Evolutionary conservation across 2,797 vertebrate genomes (phyloP).

Genomic region (Gymnocypris eckloni): DNA sequence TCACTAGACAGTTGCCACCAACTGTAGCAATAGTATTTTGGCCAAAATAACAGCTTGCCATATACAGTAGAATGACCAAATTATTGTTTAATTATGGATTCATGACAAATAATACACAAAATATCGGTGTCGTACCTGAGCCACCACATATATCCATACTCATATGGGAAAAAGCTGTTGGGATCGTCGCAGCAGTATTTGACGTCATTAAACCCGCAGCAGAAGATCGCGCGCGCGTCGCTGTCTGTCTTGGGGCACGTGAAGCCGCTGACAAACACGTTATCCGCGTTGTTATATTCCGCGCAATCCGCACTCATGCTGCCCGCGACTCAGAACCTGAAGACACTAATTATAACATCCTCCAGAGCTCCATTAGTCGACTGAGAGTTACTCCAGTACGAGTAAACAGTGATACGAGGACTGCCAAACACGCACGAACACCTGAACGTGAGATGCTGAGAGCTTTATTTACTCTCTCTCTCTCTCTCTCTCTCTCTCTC

Average conservation of each 20-base stretch:
- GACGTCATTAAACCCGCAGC: slow-evolving; percentile 91
- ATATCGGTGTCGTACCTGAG: slow-evolving; percentile 80
- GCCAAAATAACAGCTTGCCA: neutral
- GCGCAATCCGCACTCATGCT: slow-evolving; percentile 86
- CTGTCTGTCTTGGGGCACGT: slow-evolving; percentile 82
- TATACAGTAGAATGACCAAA: neutral
- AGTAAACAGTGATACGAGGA: neutral
- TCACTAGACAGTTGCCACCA: neutral
- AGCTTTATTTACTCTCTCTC: neutral
- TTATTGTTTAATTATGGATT: neutral
- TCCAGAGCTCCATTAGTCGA: neutral
- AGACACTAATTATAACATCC: neutral
- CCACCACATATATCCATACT: slow-evolving; percentile 95
- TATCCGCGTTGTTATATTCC: slow-evolving; percentile 83
- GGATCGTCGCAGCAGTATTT: slow-evolving; percentile 94
- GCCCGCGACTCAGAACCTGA: slow-evolving; percentile 14
- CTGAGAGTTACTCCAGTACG: neutral
- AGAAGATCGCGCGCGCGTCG: slow-evolving; percentile 81
- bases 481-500: slow-evolving; percentile 23
- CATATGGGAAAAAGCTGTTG: slow-evolving; percentile 90
- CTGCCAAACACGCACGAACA: neutral
- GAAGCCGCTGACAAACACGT: slow-evolving; percentile 82
- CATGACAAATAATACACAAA: neutral
- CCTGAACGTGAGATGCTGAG: slow-evolving; percentile 8
- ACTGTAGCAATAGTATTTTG: neutral